Conservation (phyloP, 1,140 invertebrate species). For the Protaetia brevitarsis region DNA sequence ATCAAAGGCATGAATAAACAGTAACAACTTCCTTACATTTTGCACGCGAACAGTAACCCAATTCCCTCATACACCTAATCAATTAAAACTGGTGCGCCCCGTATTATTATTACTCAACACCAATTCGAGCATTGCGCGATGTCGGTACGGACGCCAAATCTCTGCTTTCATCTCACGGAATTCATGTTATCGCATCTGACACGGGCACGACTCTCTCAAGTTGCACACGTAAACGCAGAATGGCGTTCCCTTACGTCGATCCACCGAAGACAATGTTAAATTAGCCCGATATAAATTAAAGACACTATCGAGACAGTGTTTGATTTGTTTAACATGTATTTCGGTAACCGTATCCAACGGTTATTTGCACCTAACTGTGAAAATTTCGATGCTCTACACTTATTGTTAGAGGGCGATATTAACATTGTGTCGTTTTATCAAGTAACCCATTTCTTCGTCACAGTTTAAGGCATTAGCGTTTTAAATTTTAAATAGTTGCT, state of each 20-base stretch:
- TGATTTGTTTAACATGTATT: slow-evolving; percentile 6
- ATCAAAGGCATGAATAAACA: no score
- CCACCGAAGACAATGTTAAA: slow-evolving; percentile 7
- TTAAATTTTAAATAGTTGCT: no score
- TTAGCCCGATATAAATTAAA: slow-evolving; percentile 13
- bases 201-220: neutral
- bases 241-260: neutral
- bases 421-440: no score
- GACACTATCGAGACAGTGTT: slow-evolving; percentile 3
- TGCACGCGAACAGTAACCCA: neutral
- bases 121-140: neutral
- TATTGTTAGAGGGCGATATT: no score
- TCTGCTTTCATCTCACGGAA: slow-evolving; percentile 13
- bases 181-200: slow-evolving; percentile 10
- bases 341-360: neutral
- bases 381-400: no score
- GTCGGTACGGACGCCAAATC: neutral
- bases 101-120: slow-evolving; percentile 1
- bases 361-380: no score
- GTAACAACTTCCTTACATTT: no score
- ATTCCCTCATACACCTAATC: neutral
- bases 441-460: no score
- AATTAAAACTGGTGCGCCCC: slow-evolving; percentile 5
- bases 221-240: neutral
- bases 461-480: no score